Evolutionary conservation across 2,888 invertebrate genomes (phyloP).

Genomic region (Allacma fusca): DNA sequence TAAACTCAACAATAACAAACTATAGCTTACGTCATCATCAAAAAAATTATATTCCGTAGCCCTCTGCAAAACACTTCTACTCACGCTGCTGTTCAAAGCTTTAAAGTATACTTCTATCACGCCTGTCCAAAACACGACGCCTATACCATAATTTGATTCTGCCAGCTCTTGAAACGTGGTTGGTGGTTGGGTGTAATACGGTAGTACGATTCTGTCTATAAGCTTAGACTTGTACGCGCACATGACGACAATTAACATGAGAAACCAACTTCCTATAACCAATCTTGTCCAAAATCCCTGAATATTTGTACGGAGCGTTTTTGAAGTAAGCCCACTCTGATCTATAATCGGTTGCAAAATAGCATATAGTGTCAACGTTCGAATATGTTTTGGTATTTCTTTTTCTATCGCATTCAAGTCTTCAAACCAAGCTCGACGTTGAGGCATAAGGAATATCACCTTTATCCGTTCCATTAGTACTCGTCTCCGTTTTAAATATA

Average conservation of each 20-base stretch:
- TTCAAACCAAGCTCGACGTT: too few relatives aligned
- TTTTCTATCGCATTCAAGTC: too few relatives aligned
- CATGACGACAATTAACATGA: conserved; percentile 11
- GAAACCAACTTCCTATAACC: conserved; percentile 3
- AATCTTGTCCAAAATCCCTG: not conserved
- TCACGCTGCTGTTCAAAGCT: not conserved
- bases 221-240: conserved; percentile 35
- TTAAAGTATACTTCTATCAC: not conserved
- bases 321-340: conserved; percentile 6
- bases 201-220: conserved; percentile 9
- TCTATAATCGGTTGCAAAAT: conserved; percentile 17
- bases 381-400: too few relatives aligned
- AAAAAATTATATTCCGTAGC: too few relatives aligned
- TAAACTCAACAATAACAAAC: too few relatives aligned
- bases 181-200: conserved; percentile 1
- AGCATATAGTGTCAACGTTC: not conserved
- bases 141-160: conserved; percentile 25
- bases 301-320: not conserved
- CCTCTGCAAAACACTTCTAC: not conserved
- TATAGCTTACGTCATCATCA: too few relatives aligned
- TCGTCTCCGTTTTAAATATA: too few relatives aligned
- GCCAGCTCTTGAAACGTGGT: conserved; percentile 31
- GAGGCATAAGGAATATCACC: too few relatives aligned
- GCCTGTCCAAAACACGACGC: conserved; percentile 15
- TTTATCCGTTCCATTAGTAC: too few relatives aligned